Evolutionary conservation across 2,888 invertebrate species (phyloP).

Genomic region (Furcula furcula): DNA sequence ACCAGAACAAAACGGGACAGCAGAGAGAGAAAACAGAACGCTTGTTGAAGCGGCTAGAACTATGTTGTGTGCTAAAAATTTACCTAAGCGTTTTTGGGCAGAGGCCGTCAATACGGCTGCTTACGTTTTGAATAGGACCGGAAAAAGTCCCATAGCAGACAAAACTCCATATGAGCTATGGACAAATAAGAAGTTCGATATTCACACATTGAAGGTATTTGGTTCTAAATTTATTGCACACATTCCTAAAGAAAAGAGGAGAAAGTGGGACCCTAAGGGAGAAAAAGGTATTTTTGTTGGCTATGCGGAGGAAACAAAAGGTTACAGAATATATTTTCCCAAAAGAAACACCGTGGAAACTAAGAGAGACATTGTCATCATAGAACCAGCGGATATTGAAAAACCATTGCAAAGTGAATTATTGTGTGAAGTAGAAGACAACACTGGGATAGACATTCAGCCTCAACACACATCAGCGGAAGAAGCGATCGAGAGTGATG

Average conservation of each 20-base stretch:
- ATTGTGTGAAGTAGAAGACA: not conserved
- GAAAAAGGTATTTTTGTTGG: slow-evolving; percentile 23
- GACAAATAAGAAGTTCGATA: not conserved
- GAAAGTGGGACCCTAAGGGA: slow-evolving; percentile 24
- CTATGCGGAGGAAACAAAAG: slow-evolving; percentile 6
- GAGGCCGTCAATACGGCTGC: no score
- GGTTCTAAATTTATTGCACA: not conserved
- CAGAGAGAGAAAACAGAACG: no score
- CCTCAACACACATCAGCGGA: no score
- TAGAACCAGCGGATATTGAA: not conserved
- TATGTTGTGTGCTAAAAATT: no score
- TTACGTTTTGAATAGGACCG: no score
- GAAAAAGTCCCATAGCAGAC: not conserved
- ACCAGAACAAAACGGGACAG: no score
- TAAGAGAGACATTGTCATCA: not conserved
- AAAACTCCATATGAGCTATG: not conserved
- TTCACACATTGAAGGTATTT: not conserved
- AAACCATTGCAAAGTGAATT: not conserved
- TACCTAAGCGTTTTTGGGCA: no score
- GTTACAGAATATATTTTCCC: no score
- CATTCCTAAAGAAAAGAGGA: slow-evolving; percentile 15
- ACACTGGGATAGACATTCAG: not conserved
- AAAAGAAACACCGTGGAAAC: no score
- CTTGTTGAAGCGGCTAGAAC: no score
- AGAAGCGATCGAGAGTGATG: no score